phyloP scores from a whole-genome alignment of 2,113 vertebrate species.

The Pluvialis apricaria region DNA sequence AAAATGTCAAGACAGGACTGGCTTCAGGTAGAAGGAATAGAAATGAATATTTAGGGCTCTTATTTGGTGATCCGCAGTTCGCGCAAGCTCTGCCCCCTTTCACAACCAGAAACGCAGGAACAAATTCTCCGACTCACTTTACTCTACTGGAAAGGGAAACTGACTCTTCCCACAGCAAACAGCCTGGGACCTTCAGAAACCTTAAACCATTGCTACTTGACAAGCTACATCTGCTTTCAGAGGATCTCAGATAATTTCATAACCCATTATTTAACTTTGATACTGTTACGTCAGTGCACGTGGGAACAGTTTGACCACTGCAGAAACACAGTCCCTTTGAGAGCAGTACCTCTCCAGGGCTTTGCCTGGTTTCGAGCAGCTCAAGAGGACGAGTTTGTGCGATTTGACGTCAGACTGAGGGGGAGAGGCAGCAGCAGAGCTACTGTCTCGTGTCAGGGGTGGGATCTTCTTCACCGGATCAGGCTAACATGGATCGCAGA shows the following conservation, averaged over 20 bases:
- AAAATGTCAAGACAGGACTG: neutral
- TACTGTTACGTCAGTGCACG: rapidly evolving
- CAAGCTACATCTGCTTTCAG: neutral
- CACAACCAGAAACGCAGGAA: neutral
- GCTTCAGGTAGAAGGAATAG: neutral
- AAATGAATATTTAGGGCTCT: neutral
- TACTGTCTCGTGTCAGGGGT: neutral
- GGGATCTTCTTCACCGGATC: neutral
- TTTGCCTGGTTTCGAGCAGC: neutral
- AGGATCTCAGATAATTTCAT: neutral
- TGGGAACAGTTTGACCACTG: neutral
- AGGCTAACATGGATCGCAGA: neutral
- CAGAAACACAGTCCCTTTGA: neutral
- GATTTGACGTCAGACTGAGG: neutral
- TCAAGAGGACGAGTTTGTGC: neutral
- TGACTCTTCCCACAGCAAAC: neutral
- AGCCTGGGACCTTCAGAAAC: neutral
- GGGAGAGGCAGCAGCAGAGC: neutral
- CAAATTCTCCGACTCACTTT: neutral
- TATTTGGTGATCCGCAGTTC: neutral
- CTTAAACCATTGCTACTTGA: neutral
- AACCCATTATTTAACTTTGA: neutral
- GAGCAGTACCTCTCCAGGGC: neutral
- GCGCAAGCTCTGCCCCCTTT: neutral
- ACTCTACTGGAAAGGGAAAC: neutral